Base-by-base conservation (phyloP, 2,888 invertebrate species). In the Hypomecis punctinalis region DNA sequence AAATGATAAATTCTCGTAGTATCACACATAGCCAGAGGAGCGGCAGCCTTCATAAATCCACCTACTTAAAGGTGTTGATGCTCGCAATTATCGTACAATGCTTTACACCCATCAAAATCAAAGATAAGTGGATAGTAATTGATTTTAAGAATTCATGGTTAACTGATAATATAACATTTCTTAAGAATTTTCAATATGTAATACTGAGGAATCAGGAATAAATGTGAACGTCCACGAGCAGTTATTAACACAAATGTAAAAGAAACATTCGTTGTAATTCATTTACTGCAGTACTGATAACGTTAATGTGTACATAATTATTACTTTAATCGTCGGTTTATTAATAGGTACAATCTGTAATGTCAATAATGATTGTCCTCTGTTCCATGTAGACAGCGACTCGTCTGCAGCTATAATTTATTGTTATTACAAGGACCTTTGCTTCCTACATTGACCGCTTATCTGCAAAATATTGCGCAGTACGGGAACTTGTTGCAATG, bases 381-480 rank as follows among this genome's bases (percentile, higher is more conserved):
- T 66, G 53, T 64, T 51, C 46, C 37, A 55, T 64, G 48, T 53
- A 65, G 55, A 60, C 60, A 71, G 67, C 67, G 56, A 67, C 66
- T 63, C 66, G 65, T 68, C 66, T 69, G 67, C 57, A 53, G 36
- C 47, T 40, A 53, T 61, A 57, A 61, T 61, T 64, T 61, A 67
- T 62, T 61, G 48, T 65, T 71, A 75, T 73, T 70, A 63, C 66
- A 70, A 69, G 63, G 59, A 65, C 9, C 55, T 53, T 63, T 64
- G 74, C 77, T 82, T 83, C 82, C 81, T 83, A 83, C 83, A 77
- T 74, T 88, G 88, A 86, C 85, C 87, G 85, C 84, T 90, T 91
- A 91, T 91, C 90, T 79, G 37, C 46, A 69, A 69, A 69, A 73
- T 81, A 88, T 82, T 90, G 82, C 90, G 90, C 87, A 89, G 84